Conservation (phyloP, 2,888 invertebrate species). For the Thymelicus sylvestris region DNA sequence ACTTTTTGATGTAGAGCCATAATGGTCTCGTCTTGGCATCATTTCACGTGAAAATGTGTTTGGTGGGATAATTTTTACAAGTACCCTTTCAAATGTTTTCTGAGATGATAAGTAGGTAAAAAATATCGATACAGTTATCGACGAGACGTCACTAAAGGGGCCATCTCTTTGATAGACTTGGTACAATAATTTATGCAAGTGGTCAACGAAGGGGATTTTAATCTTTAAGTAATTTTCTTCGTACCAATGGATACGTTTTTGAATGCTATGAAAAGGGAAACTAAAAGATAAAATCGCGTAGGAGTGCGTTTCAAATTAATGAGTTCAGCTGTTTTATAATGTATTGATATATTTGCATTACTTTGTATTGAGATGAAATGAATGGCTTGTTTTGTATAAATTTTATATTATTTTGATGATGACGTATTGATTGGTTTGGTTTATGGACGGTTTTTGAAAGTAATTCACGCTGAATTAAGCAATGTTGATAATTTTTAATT, state of each 20-base stretch:
- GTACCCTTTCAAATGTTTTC: neutral
- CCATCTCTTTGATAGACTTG: slow-evolving; percentile 73
- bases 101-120: neutral
- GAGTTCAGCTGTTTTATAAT: slow-evolving; percentile 34
- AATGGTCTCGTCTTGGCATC: too few relatives aligned
- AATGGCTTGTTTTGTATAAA: neutral
- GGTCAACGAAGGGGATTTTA: slow-evolving; percentile 73
- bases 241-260: slow-evolving; percentile 34
- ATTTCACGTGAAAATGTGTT: too few relatives aligned
- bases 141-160: slow-evolving; percentile 42
- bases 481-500: too few relatives aligned
- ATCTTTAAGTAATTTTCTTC: slow-evolving; percentile 70
- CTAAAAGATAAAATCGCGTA: slow-evolving; percentile 35
- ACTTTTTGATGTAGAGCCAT: too few relatives aligned
- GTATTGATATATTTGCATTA: slow-evolving; percentile 27
- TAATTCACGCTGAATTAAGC: too few relatives aligned
- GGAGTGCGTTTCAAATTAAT: slow-evolving; percentile 37
- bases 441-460: too few relatives aligned
- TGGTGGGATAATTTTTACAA: too few relatives aligned
- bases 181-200: slow-evolving; percentile 81
- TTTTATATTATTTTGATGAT: neutral
- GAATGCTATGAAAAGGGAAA: slow-evolving; percentile 42
- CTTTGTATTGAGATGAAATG: slow-evolving; percentile 13
- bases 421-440: neutral
- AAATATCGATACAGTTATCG: slow-evolving; percentile 3